Base-by-base conservation (phyloP, 2,113 vertebrate genomes). In the Catagonus wagneri region DNA sequence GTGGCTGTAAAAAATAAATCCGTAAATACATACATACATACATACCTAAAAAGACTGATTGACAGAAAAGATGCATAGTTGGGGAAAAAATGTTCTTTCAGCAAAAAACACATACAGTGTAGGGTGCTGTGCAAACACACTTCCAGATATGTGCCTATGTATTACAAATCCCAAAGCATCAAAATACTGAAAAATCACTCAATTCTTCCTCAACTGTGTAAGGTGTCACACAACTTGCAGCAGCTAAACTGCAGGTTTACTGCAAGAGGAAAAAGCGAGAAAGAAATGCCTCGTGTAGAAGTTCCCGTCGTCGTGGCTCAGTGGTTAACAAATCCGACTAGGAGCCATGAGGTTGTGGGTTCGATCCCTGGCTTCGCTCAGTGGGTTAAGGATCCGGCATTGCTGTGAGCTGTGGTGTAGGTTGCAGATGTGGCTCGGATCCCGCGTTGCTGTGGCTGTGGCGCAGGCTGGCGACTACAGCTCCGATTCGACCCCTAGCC, bases 111-210 rank as follows among this genome's bases (percentile, higher is more conserved):
- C 20, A 72, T 66, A 52, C 15, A 63, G 15, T 81, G 76, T 81
- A n/a, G 16, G 12, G 19, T 50, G 14, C 34, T 69, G 34, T 75
- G 50, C 78, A 78, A 93, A 90, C 72, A 69, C 50, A 93, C n/a
- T 69, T 83, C 29, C 7, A 74, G 90, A 90, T 22, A 32, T 1
- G 1, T 65, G 29, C 54, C 15, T 93, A 83, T 60, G 39, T 9
- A 27, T 96, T 91, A 91, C 90, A 91, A 93, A 89, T 81, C 81
- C 52, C 68, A 80, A 25, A 93, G 12, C 61, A 58, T 13, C 36
- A 92, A 89, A 80, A 76, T 19, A 54, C 34, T 60, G 3, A n/a
- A 78, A 89, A 93, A 44, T 36, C 52, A 72, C 36, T 61, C 36
- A 56, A 27, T 75, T 95, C 69, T 88, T 88, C 6, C 65, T 34